Evolutionary conservation across 2,888 invertebrate species (phyloP).

Genomic region (Luperina nickerlii): DNA sequence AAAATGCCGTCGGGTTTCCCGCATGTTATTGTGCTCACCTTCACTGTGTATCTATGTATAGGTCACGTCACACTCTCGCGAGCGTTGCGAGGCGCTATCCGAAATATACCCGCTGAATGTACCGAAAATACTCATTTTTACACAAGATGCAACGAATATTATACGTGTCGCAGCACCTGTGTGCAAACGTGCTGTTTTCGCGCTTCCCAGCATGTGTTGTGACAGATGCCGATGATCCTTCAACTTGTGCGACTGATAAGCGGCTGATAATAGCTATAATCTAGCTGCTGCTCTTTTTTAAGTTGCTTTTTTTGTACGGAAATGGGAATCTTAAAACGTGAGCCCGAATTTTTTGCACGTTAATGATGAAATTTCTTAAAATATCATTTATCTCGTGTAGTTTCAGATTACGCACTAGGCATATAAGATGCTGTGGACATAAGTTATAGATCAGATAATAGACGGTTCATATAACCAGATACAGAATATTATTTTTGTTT

Average conservation of each 20-base stretch:
- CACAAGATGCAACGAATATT: background rate
- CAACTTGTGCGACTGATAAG: constrained; percentile 47
- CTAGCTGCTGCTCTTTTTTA: background rate
- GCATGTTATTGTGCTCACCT: constrained; percentile 61
- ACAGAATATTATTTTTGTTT: background rate
- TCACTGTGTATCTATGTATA: constrained; percentile 46
- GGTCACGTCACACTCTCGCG: constrained; percentile 20
- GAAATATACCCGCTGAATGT: constrained; percentile 30
- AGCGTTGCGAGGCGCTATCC: constrained; percentile 29
- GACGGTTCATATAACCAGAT: too few species aligned
- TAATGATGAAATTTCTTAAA: constrained; percentile 33
- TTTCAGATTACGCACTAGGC: constrained; percentile 1
- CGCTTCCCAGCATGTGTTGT: constrained; percentile 5
- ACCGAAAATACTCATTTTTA: constrained; percentile 44
- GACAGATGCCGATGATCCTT: constrained; percentile 44
- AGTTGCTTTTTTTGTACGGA: constrained; percentile 33
- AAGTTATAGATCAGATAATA: background rate
- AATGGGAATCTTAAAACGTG: constrained; percentile 36
- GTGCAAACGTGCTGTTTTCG: constrained; percentile 14
- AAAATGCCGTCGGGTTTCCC: constrained; percentile 49
- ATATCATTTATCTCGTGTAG: constrained; percentile 4
- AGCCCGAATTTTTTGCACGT: constrained; percentile 2
- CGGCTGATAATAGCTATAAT: constrained; percentile 27
- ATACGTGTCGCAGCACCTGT: constrained; percentile 47
- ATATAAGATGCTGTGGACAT: background rate